A percentile compares a stretch with the other conserved stretches of the same genome.
Evolutionary conservation across 2,888 invertebrate species (phyloP).

Genomic region (Serrognathus titanus): DNA sequence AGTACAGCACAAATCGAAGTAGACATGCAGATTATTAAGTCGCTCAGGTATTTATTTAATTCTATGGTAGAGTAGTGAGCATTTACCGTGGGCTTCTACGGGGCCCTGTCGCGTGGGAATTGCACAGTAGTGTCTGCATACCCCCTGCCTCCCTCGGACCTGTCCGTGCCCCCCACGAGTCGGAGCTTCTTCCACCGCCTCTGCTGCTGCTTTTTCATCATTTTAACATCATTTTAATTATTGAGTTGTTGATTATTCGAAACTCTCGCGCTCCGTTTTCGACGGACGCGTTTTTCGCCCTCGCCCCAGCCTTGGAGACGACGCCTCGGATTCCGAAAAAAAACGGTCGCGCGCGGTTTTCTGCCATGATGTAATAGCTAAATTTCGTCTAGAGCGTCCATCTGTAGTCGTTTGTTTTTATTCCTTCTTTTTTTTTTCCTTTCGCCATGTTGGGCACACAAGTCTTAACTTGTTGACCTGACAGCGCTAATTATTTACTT

Average conservation of each 20-base stretch:
- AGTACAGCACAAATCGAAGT: not conserved
- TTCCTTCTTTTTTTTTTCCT: too few species aligned
- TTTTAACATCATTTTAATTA: constrained; percentile 14
- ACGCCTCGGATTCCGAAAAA: too few species aligned
- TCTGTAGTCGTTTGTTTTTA: too few species aligned
- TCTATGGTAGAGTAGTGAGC: constrained; percentile 28
- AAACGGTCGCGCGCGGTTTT: too few species aligned
- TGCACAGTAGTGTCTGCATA: constrained; percentile 57
- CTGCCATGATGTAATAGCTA: too few species aligned
- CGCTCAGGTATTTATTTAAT: constrained; percentile 16
- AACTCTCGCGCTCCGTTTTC: not conserved
- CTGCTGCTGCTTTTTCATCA: constrained; percentile 23
- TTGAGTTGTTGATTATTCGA: constrained; percentile 12
- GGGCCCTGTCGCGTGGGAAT: constrained; percentile 60
- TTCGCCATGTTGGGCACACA: too few species aligned
- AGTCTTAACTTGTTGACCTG: too few species aligned
- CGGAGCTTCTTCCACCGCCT: constrained; percentile 41
- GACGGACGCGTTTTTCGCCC: too few species aligned
- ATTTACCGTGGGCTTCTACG: constrained; percentile 48
- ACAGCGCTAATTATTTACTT: too few species aligned
- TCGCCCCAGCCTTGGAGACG: too few species aligned
- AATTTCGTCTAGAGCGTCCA: too few species aligned
- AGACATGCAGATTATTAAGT: constrained; percentile 8
- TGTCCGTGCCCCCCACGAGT: constrained; percentile 37
- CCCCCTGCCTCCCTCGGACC: constrained; percentile 43